Evolutionary conservation across 2,888 invertebrate species (phyloP).

Genomic region (Brassicogethes aeneus): DNA sequence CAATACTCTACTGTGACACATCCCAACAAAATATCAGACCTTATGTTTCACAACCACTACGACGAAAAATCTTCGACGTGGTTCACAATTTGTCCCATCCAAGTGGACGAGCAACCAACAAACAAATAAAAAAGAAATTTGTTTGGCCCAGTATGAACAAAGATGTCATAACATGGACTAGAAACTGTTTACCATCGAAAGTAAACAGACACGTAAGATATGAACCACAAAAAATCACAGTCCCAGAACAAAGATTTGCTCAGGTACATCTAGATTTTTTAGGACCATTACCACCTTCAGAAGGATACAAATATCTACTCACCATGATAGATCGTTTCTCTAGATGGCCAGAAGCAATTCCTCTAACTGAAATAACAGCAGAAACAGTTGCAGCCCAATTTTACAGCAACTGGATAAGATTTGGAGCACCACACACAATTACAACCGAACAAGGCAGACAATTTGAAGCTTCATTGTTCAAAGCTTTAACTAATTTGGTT

Average conservation of each 20-base stretch:
- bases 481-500: slow-evolving; percentile 14
- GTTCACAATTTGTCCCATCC: not conserved
- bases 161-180: not conserved
- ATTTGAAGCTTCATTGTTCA: slow-evolving; percentile 26
- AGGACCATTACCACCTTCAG: slow-evolving; percentile 16
- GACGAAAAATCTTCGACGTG: not conserved
- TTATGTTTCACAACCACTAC: not conserved
- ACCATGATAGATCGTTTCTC: slow-evolving; percentile 14
- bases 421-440: slow-evolving; percentile 31
- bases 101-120: not conserved
- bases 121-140: not conserved
- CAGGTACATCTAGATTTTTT: slow-evolving; percentile 31
- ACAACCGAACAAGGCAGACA: slow-evolving; percentile 31
- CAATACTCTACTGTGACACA: not conserved
- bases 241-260: slow-evolving; percentile 24
- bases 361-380: slow-evolving; percentile 10
- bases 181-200: not conserved
- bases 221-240: slow-evolving; percentile 10
- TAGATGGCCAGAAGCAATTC: slow-evolving; percentile 15
- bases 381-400: slow-evolving; percentile 28
- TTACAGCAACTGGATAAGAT: slow-evolving; percentile 34
- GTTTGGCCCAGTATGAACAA: not conserved
- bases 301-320: slow-evolving; percentile 13
- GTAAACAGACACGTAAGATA: not conserved
- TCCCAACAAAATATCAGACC: not conserved